Conservation (phyloP, 2,888 invertebrate species). For the Nasonovia ribisnigri region DNA sequence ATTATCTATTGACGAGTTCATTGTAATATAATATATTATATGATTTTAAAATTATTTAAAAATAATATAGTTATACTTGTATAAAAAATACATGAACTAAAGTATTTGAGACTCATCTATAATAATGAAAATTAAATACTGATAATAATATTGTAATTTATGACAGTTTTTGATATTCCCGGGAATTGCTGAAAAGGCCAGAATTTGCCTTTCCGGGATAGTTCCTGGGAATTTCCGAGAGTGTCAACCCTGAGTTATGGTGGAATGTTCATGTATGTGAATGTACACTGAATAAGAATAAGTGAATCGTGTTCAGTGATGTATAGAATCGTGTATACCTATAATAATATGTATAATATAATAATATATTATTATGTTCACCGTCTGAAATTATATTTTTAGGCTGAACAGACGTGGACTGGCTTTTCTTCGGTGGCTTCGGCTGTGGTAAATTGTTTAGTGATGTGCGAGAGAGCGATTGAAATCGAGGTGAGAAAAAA, state of each 20-base stretch:
- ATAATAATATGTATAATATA: not conserved
- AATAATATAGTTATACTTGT: not conserved
- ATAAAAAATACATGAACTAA: not conserved
- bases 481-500: not conserved
- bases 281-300: not conserved
- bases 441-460: not conserved
- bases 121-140: not conserved
- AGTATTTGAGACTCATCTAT: not conserved
- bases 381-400: slow-evolving; percentile 10
- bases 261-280: not conserved
- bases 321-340: not conserved
- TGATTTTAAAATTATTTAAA: no score
- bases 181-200: no score
- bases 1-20: no score
- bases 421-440: not conserved
- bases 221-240: not conserved
- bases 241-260: not conserved
- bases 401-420: not conserved
- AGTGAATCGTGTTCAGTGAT: not conserved
- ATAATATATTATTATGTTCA: not conserved
- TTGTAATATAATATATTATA: no score
- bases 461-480: not conserved
- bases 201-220: not conserved
- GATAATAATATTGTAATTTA: not conserved
- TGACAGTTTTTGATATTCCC: not conserved